A percentile compares a stretch with the other conserved stretches of the same genome.
Evolutionary conservation across 2,113 vertebrate species (phyloP).

Genomic region (Caretta caretta): DNA sequence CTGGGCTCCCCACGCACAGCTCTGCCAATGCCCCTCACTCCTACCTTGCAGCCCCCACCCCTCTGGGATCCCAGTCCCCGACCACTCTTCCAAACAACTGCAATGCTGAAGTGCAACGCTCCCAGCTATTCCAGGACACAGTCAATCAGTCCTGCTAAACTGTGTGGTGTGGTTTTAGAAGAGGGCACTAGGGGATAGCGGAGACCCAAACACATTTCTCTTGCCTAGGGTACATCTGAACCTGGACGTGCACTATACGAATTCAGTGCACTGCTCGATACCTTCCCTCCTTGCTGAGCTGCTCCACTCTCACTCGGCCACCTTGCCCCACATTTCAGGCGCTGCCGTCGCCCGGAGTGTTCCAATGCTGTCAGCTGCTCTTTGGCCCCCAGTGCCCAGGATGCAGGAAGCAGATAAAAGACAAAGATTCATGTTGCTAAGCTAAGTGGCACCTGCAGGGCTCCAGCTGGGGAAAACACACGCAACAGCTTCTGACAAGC

Average conservation of each 20-base stretch:
- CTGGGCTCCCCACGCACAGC: too few species aligned
- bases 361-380: not conserved
- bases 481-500: not conserved
- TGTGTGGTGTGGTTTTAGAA: not conserved
- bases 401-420: not conserved
- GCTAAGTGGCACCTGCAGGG: conserved; percentile 39
- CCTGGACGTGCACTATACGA: not conserved
- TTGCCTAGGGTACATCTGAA: not conserved
- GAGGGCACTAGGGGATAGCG: not conserved
- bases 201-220: rapidly evolving
- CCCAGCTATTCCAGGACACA: not conserved
- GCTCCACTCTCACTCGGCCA: not conserved
- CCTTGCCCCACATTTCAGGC: not conserved
- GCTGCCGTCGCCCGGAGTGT: not conserved
- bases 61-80: not conserved
- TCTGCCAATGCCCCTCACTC: not conserved
- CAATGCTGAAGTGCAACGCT: not conserved
- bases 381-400: not conserved
- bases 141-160: not conserved
- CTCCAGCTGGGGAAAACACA: conserved; percentile 41
- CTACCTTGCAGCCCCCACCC: not conserved
- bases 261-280: not conserved
- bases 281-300: not conserved
- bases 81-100: not conserved
- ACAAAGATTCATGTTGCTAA: conserved; percentile 14